Conservation (phyloP, 2,888 invertebrate species). For the Protophormia terraenovae region DNA sequence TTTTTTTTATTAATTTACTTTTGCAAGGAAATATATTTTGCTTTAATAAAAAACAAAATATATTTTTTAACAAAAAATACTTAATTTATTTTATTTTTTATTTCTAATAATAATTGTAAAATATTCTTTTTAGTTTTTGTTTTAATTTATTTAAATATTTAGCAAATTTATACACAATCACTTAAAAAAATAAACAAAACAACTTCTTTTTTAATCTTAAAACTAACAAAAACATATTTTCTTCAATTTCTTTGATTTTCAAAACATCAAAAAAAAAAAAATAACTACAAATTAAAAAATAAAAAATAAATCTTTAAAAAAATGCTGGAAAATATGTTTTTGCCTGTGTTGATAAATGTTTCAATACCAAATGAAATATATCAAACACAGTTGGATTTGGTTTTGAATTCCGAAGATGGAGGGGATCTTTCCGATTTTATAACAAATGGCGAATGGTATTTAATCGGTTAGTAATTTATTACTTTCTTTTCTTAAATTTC, state of each 20-base stretch:
- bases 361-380: conserved; percentile 65
- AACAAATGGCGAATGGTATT: conserved; percentile 99
- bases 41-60: not conserved
- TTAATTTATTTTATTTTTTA: not conserved
- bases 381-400: conserved; percentile 92
- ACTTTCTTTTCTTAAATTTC: conserved; percentile 43
- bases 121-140: not conserved
- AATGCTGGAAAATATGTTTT: conserved; percentile 66
- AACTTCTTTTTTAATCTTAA: conserved; percentile 38
- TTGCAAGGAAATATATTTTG: not conserved
- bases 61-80: not conserved
- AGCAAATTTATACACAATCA: conserved; percentile 15
- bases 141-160: conserved; percentile 2
- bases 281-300: conserved; percentile 42
- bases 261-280: conserved; percentile 46
- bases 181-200: conserved; percentile 17
- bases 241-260: conserved; percentile 58
- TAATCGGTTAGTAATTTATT: conserved; percentile 87
- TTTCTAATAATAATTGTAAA: conserved; percentile 27
- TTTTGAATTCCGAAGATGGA: conserved; percentile 95
- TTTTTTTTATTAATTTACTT: too few relatives aligned
- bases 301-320: conserved; percentile 43
- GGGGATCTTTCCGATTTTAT: conserved; percentile 99
- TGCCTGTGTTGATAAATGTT: conserved; percentile 67
- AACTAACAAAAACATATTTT: conserved; percentile 68